Evolutionary conservation across 2,797 vertebrate genomes (phyloP).

Genomic region (Hippopotamyrus pictus): DNA sequence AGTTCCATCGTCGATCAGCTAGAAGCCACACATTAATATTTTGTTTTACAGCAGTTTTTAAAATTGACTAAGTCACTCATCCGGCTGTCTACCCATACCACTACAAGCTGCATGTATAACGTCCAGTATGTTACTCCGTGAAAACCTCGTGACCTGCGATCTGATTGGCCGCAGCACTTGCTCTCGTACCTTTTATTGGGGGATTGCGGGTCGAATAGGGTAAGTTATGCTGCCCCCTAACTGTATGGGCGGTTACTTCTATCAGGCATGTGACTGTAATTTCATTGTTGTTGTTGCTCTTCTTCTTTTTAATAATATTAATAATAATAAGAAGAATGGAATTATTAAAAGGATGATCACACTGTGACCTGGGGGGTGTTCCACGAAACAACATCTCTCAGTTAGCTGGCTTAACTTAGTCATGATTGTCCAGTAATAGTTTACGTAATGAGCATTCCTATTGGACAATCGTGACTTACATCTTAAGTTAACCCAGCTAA

Average conservation of each 20-base stretch:
- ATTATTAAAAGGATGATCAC: not conserved
- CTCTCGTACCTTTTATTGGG: not conserved
- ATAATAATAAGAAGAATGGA: not conserved
- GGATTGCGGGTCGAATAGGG: not conserved
- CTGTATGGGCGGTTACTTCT: not conserved
- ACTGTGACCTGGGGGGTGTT: not conserved
- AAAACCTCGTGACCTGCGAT: not conserved
- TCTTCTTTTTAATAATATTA: not conserved
- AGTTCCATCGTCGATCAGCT: constrained; percentile 64
- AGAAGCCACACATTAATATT: not conserved
- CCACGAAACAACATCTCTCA: not conserved
- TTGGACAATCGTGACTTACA: not conserved
- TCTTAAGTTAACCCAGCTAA: not conserved
- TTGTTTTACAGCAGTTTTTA: not conserved
- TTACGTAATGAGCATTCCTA: not conserved
- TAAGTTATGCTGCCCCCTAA: not conserved
- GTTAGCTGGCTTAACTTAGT: not conserved
- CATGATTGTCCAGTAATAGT: not conserved
- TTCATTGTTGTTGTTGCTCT: not conserved
- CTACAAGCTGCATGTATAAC: not conserved
- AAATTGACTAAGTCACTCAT: not conserved
- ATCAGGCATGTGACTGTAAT: not conserved
- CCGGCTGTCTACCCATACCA: not conserved
- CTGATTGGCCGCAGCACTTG: not conserved
- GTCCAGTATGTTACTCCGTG: not conserved